Conservation (phyloP, 2,888 invertebrate species). For the Furcula furcula region DNA sequence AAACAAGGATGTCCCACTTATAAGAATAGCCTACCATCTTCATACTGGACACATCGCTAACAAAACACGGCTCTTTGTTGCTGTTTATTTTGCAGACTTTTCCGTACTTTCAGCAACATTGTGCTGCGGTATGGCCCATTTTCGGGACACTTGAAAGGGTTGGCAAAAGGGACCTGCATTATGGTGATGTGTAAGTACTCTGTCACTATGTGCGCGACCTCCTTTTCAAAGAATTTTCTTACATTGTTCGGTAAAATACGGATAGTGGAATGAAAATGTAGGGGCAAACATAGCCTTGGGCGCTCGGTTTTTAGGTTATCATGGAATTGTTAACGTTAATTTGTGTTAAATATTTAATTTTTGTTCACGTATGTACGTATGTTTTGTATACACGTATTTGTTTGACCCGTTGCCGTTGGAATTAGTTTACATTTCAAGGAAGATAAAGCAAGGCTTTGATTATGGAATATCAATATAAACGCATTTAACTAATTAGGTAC, state of each 20-base stretch:
- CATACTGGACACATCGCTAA: slow-evolving; percentile 43
- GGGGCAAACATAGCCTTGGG: too few relatives aligned
- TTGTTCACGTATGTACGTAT: not conserved
- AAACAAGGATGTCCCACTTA: slow-evolving; percentile 35
- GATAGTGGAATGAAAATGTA: too few relatives aligned
- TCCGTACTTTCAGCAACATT: slow-evolving; percentile 39
- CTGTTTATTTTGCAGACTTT: slow-evolving; percentile 34
- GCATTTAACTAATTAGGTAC: too few relatives aligned
- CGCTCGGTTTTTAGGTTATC: not conserved
- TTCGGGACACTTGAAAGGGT: slow-evolving; percentile 44
- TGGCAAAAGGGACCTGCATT: slow-evolving; percentile 33
- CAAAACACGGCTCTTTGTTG: slow-evolving; percentile 43
- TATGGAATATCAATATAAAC: too few relatives aligned
- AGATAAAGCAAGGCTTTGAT: too few relatives aligned
- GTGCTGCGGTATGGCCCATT: slow-evolving; percentile 40
- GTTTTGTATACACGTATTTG: too few relatives aligned
- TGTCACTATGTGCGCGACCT: slow-evolving; percentile 10
- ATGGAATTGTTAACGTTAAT: not conserved
- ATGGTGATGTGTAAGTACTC: slow-evolving; percentile 23
- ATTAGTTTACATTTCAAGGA: too few relatives aligned
- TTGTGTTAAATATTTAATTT: not conserved
- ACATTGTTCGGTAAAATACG: slow-evolving; percentile 1
- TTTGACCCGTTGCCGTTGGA: too few relatives aligned
- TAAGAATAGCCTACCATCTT: slow-evolving; percentile 33
- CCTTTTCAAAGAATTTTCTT: slow-evolving; percentile 10